Base-by-base conservation (phyloP, 2,888 invertebrate genomes). In the Mamestra brassicae region DNA sequence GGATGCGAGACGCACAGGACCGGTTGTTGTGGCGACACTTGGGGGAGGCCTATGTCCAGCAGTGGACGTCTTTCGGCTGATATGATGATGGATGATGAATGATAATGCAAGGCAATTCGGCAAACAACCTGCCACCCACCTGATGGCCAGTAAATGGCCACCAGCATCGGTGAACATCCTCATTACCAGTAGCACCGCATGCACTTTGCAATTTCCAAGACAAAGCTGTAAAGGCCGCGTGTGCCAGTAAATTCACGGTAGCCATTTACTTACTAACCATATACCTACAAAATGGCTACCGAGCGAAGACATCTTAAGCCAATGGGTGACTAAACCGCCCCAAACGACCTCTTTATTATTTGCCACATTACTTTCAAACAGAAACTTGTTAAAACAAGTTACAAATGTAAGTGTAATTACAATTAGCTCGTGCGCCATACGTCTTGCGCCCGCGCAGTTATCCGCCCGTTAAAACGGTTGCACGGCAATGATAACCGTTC, bases 401-500 rank as follows among this genome's bases (percentile, higher is more conserved):
- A 62, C 64, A 76, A 79, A 81, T 85, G 73, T 77, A 79, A 67
- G 36, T 65, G 76, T 74, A 82, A 86, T 85, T 85, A 81, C 80
- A 85, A 87, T 84, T 83, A 87, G 80, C 71, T 70, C 66, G 42
- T 58, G 71, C 71, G 61, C 78, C 38, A 74, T 84, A 81, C 65
- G 68, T 75, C 77, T 26, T 74, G 76, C 72, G 81, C 55, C 3
- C 11, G 75, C 76, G 85, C 87, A 83, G 79, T 87, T 87, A 86
- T 65, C 74, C 75, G 71, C 86, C 78, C 87, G 86, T 87, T 87
- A 86, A 82, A 87, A 87, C 87, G 78, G 83, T 84, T 77, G 60
- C 63, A 65, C 71, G 50, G 69, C 76, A 67, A 76, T 69, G 68
- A 85, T 81, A 85, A 83, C 86, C 69, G 83, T 86, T 85, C 61